Evolutionary conservation across 1,140 invertebrate genomes (phyloP).

Genomic region (Radopholus similis): DNA sequence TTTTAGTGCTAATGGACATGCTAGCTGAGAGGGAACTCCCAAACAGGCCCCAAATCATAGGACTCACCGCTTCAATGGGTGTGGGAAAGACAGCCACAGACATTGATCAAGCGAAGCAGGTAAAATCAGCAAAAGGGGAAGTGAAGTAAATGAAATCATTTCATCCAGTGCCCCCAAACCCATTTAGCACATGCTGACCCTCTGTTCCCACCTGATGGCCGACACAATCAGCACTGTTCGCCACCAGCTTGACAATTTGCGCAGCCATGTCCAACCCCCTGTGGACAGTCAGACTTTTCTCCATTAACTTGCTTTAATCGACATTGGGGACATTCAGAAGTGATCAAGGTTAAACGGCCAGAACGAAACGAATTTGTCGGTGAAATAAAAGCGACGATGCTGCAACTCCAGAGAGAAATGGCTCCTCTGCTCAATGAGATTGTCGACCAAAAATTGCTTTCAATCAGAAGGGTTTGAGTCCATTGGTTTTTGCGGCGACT

Average conservation of each 20-base stretch:
- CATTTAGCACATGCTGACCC: slow-evolving; percentile 26
- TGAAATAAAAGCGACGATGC: slow-evolving; percentile 22
- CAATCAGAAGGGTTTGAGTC: slow-evolving; percentile 12
- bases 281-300: slow-evolving; percentile 25
- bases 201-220: slow-evolving; percentile 26
- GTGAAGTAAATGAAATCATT: not conserved
- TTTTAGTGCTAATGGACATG: slow-evolving; percentile 41
- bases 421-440: not conserved
- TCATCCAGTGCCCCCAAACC: not conserved
- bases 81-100: slow-evolving; percentile 27
- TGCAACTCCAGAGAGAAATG: slow-evolving; percentile 22
- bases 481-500: slow-evolving; percentile 9
- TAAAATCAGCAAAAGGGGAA: not conserved
- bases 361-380: slow-evolving; percentile 9
- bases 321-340: slow-evolving; percentile 20
- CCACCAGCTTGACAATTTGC: slow-evolving; percentile 28
- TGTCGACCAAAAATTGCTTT: slow-evolving; percentile 1
- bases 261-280: slow-evolving; percentile 19
- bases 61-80: slow-evolving; percentile 47
- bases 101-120: not conserved
- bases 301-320: no score
- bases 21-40: slow-evolving; percentile 6
- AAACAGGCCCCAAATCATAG: slow-evolving; percentile 38
- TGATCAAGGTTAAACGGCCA: slow-evolving; percentile 20
- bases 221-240: slow-evolving; percentile 34